Evolutionary conservation across 2,113 vertebrate species (phyloP).

Genomic region (Oncorhynchus mykiss): DNA sequence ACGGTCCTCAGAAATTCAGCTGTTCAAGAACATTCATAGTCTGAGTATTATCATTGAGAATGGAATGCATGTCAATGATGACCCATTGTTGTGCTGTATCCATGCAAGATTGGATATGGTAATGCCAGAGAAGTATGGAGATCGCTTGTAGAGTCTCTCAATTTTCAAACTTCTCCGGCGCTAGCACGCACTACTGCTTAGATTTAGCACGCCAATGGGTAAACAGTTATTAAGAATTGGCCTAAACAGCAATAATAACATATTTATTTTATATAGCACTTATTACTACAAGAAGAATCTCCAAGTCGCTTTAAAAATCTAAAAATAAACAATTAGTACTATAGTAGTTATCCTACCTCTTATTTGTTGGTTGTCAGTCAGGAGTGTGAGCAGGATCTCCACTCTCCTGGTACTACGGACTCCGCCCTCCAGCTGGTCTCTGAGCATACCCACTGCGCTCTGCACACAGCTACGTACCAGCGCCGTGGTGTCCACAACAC

Average conservation of each 20-base stretch:
- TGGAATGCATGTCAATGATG: neutral
- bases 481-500: constrained; percentile 81
- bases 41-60: neutral
- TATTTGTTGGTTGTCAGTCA: constrained; percentile 65
- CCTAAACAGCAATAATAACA: too few relatives aligned
- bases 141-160: too few relatives aligned
- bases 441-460: constrained; percentile 86
- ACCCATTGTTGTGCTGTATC: too few relatives aligned
- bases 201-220: too few relatives aligned
- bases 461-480: constrained; percentile 90
- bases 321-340: too few relatives aligned
- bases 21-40: constrained; percentile 49
- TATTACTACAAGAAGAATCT: too few relatives aligned
- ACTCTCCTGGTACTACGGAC: constrained; percentile 80
- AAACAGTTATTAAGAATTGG: neutral
- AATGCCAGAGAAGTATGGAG: neutral
- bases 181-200: too few relatives aligned
- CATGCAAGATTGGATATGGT: neutral
- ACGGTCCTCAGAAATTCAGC: constrained; percentile 78
- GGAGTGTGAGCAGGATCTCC: constrained; percentile 81
- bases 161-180: too few relatives aligned
- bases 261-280: too few relatives aligned
- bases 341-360: constrained; percentile 61
- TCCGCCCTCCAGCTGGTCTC: constrained; percentile 71
- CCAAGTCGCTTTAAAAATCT: too few relatives aligned